Evolutionary conservation across 2,113 vertebrate genomes (phyloP).

Genomic region (Macrotus californicus): DNA sequence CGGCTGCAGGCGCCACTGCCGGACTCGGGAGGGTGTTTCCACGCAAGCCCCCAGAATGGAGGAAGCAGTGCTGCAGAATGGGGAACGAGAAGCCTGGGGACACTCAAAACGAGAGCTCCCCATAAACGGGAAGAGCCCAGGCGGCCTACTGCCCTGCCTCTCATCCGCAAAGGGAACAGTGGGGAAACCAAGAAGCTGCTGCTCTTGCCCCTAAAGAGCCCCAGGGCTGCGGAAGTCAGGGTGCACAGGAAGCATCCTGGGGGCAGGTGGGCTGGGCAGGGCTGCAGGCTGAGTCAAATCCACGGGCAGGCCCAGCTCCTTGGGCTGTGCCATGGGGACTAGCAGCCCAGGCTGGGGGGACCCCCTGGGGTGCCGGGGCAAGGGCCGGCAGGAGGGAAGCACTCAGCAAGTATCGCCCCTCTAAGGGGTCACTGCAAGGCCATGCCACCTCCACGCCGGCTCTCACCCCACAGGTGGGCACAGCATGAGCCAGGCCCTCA

Average conservation of each 20-base stretch:
- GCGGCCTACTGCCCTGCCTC: not conserved
- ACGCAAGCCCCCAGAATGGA: not conserved
- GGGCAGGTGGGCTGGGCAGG: not conserved
- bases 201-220: fast-evolving
- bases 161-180: fast-evolving
- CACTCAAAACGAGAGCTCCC: not conserved
- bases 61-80: not conserved
- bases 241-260: too few species aligned
- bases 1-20: fast-evolving
- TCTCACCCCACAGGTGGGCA: fast-evolving
- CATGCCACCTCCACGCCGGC: fast-evolving
- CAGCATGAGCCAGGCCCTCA: fast-evolving
- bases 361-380: fast-evolving
- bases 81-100: not conserved
- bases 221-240: not conserved
- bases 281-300: not conserved
- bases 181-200: not conserved
- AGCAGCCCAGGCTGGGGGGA: fast-evolving
- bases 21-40: not conserved
- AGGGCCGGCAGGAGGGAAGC: not conserved
- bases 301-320: not conserved
- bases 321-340: not conserved
- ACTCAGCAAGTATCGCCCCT: fast-evolving
- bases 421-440: not conserved
- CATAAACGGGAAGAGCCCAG: not conserved